Conservation (phyloP, 2,888 invertebrate species). For the Slavum lentiscoides region DNA sequence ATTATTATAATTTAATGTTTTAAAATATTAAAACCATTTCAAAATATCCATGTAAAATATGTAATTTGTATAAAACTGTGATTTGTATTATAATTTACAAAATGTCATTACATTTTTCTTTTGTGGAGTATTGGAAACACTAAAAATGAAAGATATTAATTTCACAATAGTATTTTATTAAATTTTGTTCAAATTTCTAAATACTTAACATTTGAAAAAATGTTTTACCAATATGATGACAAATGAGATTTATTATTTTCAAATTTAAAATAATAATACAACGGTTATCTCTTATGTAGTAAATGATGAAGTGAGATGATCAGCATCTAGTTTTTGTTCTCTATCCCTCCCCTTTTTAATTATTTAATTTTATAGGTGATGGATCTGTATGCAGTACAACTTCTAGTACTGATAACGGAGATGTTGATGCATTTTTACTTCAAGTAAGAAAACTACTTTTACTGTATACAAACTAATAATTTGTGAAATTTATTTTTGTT, state of each 20-base stretch:
- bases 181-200: background rate
- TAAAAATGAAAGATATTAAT: background rate
- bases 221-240: no score
- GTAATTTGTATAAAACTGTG: background rate
- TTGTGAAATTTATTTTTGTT: background rate
- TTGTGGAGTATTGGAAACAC: background rate
- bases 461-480: background rate
- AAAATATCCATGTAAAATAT: no score
- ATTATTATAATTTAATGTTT: background rate
- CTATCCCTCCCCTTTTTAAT: background rate
- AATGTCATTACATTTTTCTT: background rate
- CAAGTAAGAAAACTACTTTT: conserved; percentile 28
- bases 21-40: background rate
- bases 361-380: conserved; percentile 40
- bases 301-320: background rate
- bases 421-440: conserved; percentile 47
- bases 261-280: background rate
- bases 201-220: no score
- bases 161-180: background rate
- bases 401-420: conserved; percentile 48
- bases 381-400: conserved; percentile 44
- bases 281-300: background rate
- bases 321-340: background rate
- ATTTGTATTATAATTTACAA: background rate
- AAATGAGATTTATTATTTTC: background rate